These are phyloP conservation scores for Euplexia lucipara DNA, from an alignment of 2,888 invertebrate species.

Conservation along the genomic window DNA sequence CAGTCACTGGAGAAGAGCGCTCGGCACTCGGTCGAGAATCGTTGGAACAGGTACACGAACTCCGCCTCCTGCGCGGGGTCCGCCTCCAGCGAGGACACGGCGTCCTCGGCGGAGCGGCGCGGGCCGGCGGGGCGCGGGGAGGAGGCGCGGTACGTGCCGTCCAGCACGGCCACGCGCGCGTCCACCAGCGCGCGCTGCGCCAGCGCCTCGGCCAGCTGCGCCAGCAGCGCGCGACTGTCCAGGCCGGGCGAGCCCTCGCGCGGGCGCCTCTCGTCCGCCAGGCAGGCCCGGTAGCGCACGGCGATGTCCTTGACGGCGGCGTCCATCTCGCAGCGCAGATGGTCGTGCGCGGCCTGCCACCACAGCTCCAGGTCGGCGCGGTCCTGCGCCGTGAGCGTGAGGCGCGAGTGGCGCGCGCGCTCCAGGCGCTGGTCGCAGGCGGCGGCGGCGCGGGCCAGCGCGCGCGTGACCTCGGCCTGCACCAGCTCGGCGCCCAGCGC, in stretches of 20 bases:
- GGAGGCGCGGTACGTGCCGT: slow-evolving; percentile 89
- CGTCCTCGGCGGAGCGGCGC: slow-evolving; percentile 79
- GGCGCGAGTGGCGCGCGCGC: slow-evolving; percentile 89
- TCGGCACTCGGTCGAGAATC: slow-evolving; percentile 92
- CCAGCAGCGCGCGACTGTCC: slow-evolving; percentile 75
- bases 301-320: slow-evolving; percentile 93
- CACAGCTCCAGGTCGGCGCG: slow-evolving; percentile 94
- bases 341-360: slow-evolving; percentile 94
- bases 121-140: slow-evolving; percentile 61
- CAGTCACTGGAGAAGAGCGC: slow-evolving; percentile 91
- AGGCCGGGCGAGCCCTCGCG: slow-evolving; percentile 80
- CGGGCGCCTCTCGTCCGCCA: slow-evolving; percentile 78
- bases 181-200: slow-evolving; percentile 91
- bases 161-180: slow-evolving; percentile 93
- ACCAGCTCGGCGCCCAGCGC: slow-evolving; percentile 94
- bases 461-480: slow-evolving; percentile 94
- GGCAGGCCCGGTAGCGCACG: slow-evolving; percentile 92
- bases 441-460: slow-evolving; percentile 93
- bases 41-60: slow-evolving; percentile 92
- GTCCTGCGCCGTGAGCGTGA: slow-evolving; percentile 93
- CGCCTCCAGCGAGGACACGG: slow-evolving; percentile 87
- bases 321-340: slow-evolving; percentile 94
- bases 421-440: slow-evolving; percentile 92
- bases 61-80: slow-evolving; percentile 92
- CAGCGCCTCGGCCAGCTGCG: slow-evolving; percentile 74